These are phyloP conservation scores for Standfussiana lucernea DNA, from an alignment of 2,888 invertebrate genomes.

Conservation along the genomic window DNA sequence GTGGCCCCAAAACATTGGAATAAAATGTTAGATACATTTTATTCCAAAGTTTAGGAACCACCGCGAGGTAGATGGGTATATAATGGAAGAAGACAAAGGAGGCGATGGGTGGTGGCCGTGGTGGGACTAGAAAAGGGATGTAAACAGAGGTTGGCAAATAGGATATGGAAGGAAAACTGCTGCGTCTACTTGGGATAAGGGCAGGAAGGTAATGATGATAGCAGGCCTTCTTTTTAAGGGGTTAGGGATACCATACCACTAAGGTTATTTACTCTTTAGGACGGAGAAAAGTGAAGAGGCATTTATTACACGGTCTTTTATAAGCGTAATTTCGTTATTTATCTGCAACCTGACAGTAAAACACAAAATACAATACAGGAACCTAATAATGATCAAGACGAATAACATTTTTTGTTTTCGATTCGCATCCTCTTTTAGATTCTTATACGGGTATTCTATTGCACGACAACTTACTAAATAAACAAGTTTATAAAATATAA, in stretches of 20 bases:
- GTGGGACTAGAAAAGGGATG: background rate
- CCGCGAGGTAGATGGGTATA: too few relatives aligned
- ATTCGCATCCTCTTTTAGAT: background rate
- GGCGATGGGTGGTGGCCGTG: background rate
- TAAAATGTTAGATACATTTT: background rate
- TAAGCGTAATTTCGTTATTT: background rate
- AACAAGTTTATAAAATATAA: background rate
- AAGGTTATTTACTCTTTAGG: background rate
- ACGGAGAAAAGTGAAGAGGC: background rate
- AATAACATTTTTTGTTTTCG: background rate
- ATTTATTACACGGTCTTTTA: background rate
- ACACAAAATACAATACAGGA: background rate
- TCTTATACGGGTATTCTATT: background rate
- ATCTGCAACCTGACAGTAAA: background rate
- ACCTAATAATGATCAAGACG: conserved; percentile 4
- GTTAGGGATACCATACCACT: background rate
- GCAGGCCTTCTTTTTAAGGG: background rate
- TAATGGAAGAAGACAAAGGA: background rate
- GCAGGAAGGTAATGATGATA: background rate
- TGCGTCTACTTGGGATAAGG: background rate
- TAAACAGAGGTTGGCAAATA: background rate
- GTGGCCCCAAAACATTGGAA: background rate
- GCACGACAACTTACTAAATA: background rate
- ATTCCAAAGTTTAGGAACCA: too few relatives aligned
- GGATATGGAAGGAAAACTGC: background rate